Percentiles rank a stretch among this genome's conserved stretches.
phyloP scores from a whole-genome alignment of 2,113 vertebrate genomes.

The Mustela lutreola region DNA sequence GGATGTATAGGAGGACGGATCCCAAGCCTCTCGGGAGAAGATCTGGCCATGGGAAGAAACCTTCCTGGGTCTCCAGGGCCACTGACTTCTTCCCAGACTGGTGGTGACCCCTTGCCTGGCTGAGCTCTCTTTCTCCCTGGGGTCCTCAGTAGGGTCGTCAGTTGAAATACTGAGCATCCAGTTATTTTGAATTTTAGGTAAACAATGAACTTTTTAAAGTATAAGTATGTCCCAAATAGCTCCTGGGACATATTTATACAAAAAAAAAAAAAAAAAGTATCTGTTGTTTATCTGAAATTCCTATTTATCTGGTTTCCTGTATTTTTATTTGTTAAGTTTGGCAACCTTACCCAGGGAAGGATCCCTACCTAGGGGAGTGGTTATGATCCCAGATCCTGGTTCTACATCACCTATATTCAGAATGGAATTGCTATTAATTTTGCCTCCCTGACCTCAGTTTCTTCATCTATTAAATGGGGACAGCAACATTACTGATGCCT shows the following conservation, averaged over 20 bases:
- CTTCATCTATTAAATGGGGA: background rate
- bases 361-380: background rate
- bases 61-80: background rate
- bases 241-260: background rate
- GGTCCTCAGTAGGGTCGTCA: no score
- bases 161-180: background rate
- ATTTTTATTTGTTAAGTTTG: conserved; percentile 22
- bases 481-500: background rate
- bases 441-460: background rate
- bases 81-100: background rate
- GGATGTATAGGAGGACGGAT: fast-evolving
- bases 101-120: background rate
- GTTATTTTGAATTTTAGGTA: background rate
- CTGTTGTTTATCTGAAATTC: conserved; percentile 8
- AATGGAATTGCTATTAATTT: background rate
- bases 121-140: background rate
- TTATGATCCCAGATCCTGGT: background rate
- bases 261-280: background rate
- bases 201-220: background rate
- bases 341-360: background rate
- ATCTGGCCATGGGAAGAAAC: background rate
- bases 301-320: background rate
- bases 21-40: background rate
- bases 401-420: background rate
- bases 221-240: background rate